A percentile compares a stretch with the other conserved stretches of the same genome.
phyloP scores from a whole-genome alignment of 2,113 vertebrate genomes.

The Meleagris gallopavo region DNA sequence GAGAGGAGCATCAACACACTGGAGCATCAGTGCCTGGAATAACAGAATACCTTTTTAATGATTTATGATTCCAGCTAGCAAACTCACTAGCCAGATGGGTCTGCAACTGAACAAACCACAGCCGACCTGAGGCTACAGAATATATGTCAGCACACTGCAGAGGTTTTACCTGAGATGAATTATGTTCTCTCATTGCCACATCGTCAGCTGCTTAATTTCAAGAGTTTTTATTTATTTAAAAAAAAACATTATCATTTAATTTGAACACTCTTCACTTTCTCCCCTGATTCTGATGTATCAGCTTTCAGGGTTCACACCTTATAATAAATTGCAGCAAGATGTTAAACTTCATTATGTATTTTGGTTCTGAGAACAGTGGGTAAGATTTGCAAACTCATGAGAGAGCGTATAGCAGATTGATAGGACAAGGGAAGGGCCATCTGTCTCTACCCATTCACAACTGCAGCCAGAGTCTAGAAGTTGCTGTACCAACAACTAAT shows the following conservation, averaged over 20 bases:
- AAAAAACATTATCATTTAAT: not conserved
- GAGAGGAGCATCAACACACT: constrained; percentile 20
- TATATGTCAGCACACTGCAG: constrained; percentile 13
- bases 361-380: not conserved
- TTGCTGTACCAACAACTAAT: not conserved
- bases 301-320: not conserved
- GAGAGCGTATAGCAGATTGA: not conserved
- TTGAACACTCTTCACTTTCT: not conserved
- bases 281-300: not conserved
- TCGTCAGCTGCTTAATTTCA: not conserved
- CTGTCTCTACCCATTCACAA: not conserved
- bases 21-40: constrained; percentile 43
- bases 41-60: constrained; percentile 42
- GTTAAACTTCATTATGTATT: not conserved
- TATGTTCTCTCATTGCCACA: not conserved
- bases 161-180: not conserved
- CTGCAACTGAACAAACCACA: constrained; percentile 24
- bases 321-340: not conserved
- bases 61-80: constrained; percentile 3
- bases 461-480: not conserved
- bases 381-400: not conserved
- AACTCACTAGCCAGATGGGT: constrained; percentile 47
- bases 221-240: not conserved
- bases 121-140: constrained; percentile 30
- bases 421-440: not conserved